These are phyloP conservation scores for Doryteuthis pealeii DNA, from an alignment of 1,140 invertebrate species.

Conservation along the genomic window DNA sequence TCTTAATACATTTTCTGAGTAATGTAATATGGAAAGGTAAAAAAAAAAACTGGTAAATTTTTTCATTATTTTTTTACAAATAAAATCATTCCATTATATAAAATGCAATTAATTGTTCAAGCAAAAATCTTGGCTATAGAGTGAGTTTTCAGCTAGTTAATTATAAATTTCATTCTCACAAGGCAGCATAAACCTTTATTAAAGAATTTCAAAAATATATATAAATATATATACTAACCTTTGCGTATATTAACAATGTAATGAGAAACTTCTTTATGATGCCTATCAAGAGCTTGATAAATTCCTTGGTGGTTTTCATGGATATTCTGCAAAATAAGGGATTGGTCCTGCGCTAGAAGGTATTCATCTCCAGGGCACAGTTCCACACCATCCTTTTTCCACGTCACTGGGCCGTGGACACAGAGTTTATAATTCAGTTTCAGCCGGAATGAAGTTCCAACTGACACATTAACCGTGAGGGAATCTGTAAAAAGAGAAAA, in stretches of 20 bases:
- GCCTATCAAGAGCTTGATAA: slow-evolving; percentile 26
- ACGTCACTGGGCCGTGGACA: slow-evolving; percentile 29
- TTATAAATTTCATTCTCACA: no score
- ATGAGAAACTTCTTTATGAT: slow-evolving; percentile 28
- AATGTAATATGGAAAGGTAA: no score
- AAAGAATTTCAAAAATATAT: no score
- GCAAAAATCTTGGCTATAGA: no score
- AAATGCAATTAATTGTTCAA: no score
- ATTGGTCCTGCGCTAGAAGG: slow-evolving; percentile 34
- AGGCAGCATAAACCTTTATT: no score
- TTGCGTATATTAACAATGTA: slow-evolving; percentile 31
- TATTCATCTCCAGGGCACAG: slow-evolving; percentile 23
- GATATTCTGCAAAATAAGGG: slow-evolving; percentile 32
- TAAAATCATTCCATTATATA: no score
- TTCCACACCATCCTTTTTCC: slow-evolving; percentile 28
- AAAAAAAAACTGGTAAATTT: no score
- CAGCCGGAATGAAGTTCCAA: slow-evolving; percentile 29
- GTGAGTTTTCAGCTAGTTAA: no score
- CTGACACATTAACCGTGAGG: slow-evolving; percentile 27
- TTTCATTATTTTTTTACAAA: no score
- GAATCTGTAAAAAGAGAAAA: slow-evolving; percentile 21
- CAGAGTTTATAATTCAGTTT: slow-evolving; percentile 31
- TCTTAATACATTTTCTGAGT: no score
- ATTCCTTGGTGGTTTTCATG: slow-evolving; percentile 23
- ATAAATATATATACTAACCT: slow-evolving; percentile 32